phyloP scores from a whole-genome alignment of 2,113 vertebrate genomes.

The Channa maculata region DNA sequence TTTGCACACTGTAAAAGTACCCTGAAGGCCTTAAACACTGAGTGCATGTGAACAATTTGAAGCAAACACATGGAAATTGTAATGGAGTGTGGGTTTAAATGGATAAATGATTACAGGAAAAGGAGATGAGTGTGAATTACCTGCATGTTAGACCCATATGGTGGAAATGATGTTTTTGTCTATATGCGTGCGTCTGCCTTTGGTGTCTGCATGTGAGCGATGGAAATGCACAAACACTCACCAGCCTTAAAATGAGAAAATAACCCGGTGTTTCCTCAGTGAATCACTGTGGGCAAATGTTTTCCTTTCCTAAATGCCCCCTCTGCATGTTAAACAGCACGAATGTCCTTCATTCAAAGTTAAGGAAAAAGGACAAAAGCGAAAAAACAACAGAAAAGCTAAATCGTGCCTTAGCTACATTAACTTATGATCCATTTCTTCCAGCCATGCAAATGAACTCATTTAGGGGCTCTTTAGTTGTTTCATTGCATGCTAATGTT shows the following conservation, averaged over 20 bases:
- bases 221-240: slow-evolving; percentile 9
- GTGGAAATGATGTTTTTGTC: background rate
- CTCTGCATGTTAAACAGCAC: slow-evolving; percentile 12
- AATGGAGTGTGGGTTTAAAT: background rate
- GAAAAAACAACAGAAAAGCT: background rate
- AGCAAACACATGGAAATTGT: background rate
- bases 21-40: no score
- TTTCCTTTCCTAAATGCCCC: slow-evolving; percentile 10
- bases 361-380: background rate
- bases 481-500: background rate
- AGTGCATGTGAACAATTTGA: background rate
- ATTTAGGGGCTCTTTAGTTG: background rate
- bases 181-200: slow-evolving; percentile 2
- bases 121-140: slow-evolving; percentile 6
- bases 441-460: background rate
- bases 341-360: slow-evolving; percentile 7
- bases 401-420: background rate
- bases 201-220: slow-evolving; percentile 1
- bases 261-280: background rate
- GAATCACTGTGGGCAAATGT: slow-evolving; percentile 21
- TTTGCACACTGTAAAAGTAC: no score
- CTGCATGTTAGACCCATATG: background rate
- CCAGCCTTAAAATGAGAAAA: slow-evolving; percentile 30
- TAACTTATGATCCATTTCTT: background rate
- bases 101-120: background rate